Conservation (phyloP, 2,113 vertebrate species). For the Athene cunicularia region DNA sequence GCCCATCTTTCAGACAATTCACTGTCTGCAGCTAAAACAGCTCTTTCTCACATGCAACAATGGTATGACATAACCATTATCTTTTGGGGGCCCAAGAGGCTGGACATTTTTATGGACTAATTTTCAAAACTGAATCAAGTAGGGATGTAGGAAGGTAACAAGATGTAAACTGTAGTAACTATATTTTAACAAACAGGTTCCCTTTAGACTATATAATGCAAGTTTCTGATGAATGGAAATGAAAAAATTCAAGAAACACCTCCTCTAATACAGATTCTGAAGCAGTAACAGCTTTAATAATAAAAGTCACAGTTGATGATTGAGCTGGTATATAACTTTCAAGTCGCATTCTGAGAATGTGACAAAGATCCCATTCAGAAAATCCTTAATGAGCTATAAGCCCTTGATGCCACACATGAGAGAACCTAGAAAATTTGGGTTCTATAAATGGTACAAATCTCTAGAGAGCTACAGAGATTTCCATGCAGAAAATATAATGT, state of each 20-base stretch:
- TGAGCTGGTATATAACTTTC: background rate
- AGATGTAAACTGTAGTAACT: background rate
- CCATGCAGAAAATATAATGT: background rate
- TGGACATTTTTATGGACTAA: background rate
- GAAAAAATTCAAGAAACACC: background rate
- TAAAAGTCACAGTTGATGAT: background rate
- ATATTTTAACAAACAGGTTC: background rate
- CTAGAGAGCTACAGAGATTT: background rate
- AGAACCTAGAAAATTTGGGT: background rate
- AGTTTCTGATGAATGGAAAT: background rate
- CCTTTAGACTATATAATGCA: background rate
- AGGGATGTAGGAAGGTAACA: background rate
- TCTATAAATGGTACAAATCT: slow-evolving; percentile 13
- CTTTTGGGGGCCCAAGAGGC: background rate
- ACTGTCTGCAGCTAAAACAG: background rate
- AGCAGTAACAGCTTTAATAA: background rate
- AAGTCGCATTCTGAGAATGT: background rate
- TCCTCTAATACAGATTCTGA: background rate
- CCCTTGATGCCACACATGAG: background rate
- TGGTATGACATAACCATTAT: rapidly evolving
- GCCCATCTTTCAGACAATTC: background rate
- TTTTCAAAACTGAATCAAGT: background rate
- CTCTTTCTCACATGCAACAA: background rate
- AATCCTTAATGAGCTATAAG: slow-evolving; percentile 1
- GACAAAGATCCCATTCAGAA: slow-evolving; percentile 16